phyloP scores from a whole-genome alignment of 2,113 vertebrate genomes.

The rabbit (Oryctolagus cuniculus) region mOryCun1.1 NC_091441.1:79508501-79509000 shows the following conservation, averaged over 20 bases:
- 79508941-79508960: neutral
- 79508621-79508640: neutral
- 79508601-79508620: neutral
- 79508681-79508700: constrained; percentile 59
- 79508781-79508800: constrained; percentile 63
- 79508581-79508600: neutral
- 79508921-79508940: neutral
- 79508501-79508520: neutral
- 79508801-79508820: constrained; percentile 48
- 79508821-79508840: constrained; percentile 63
- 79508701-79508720: constrained; percentile 76
- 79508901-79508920: neutral
- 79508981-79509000: neutral
- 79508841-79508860: constrained; percentile 9
- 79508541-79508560: neutral
- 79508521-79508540: neutral
- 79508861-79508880: neutral
- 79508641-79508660: constrained; percentile 40
- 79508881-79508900: constrained; percentile 2
- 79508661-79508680: neutral
- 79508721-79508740: constrained; percentile 68
- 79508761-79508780: constrained; percentile 81
- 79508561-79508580: neutral
- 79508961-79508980: constrained; percentile 32
- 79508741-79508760: constrained; percentile 72